Evolutionary conservation across 2,888 invertebrate species (phyloP).

Genomic region (Lucinisca nassula): DNA sequence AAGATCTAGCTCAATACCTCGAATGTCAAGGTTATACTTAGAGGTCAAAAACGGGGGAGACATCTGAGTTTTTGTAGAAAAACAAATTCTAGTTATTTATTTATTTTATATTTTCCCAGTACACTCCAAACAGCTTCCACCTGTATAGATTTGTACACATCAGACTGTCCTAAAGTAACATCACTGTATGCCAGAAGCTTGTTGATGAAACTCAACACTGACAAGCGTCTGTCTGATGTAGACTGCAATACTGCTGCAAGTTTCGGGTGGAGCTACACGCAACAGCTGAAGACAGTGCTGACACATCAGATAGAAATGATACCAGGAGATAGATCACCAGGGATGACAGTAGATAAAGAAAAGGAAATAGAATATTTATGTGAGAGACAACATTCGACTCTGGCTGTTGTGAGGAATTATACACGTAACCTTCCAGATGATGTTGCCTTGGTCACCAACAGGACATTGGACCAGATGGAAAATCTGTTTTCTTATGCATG

Average conservation of each 20-base stretch:
- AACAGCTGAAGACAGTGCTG: background rate
- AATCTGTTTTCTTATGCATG: constrained; percentile 17
- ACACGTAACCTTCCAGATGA: constrained; percentile 33
- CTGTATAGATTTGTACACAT: constrained; percentile 33
- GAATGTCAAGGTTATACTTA: no score
- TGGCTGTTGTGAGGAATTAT: constrained; percentile 14
- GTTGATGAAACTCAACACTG: background rate
- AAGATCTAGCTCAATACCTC: no score
- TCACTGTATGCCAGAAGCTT: constrained; percentile 32
- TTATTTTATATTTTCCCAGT: constrained; percentile 37
- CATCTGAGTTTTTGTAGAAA: no score
- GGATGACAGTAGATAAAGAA: background rate
- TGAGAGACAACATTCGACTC: background rate
- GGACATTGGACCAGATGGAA: constrained; percentile 25
- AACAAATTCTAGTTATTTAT: no score
- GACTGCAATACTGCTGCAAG: background rate
- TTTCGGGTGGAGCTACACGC: background rate
- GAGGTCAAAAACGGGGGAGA: no score
- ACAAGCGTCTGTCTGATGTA: background rate
- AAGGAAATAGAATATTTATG: background rate
- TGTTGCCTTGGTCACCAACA: constrained; percentile 43
- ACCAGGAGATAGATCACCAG: background rate
- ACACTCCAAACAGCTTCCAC: constrained; percentile 9
- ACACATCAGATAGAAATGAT: background rate
- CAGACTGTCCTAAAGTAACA: constrained; percentile 37